Conservation (phyloP, 2,888 invertebrate genomes). For the Trichogramma dendrolimi region DNA sequence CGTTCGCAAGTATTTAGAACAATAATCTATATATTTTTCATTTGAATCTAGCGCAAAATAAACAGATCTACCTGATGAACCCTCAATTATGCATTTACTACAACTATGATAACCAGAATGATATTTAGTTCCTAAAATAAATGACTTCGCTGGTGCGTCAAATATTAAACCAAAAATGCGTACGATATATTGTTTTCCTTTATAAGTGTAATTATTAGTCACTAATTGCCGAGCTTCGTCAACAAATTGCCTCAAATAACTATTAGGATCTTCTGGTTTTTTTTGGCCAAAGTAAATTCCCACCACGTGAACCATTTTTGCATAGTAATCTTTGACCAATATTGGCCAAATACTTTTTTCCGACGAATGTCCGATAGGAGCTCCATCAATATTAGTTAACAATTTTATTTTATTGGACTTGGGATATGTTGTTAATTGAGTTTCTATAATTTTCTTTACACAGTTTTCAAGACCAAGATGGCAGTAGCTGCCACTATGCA, state of each 20-base stretch:
- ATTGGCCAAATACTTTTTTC: conserved; percentile 9
- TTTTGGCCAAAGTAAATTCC: conserved; percentile 2
- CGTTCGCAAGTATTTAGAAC: background rate
- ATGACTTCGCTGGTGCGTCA: conserved; percentile 8
- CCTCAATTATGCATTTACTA: conserved; percentile 18
- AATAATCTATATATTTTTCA: background rate
- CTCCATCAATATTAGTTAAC: conserved; percentile 3
- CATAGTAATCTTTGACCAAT: conserved; percentile 3
- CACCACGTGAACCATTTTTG: background rate
- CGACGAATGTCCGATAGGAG: conserved; percentile 4
- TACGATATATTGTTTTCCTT: background rate
- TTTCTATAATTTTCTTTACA: conserved; percentile 3
- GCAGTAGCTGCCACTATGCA: conserved; percentile 15
- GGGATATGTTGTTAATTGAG: background rate
- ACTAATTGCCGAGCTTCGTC: background rate
- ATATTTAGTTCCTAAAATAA: conserved; percentile 4
- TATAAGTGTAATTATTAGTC: background rate
- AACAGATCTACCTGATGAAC: conserved; percentile 1
- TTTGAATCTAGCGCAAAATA: conserved; percentile 1
- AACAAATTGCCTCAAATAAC: background rate
- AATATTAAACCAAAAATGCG: background rate
- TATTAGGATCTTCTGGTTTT: conserved; percentile 5
- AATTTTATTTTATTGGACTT: background rate
- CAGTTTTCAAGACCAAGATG: conserved; percentile 1
- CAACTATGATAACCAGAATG: conserved; percentile 4